phyloP scores from a whole-genome alignment of 1,140 invertebrate species.

The Contarinia nasturtii region DNA sequence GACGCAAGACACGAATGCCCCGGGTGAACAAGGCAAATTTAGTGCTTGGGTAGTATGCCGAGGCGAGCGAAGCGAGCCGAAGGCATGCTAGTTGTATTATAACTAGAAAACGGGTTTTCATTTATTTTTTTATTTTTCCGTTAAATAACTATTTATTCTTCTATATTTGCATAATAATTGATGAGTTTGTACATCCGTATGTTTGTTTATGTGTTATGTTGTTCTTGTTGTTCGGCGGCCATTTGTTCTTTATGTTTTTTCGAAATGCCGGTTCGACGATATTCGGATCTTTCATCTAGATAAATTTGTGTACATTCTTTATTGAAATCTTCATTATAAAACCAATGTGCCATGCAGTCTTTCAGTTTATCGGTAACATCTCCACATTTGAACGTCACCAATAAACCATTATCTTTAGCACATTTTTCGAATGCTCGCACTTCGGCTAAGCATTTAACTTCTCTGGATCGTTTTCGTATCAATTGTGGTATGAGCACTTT shows the following conservation, averaged over 20 bases:
- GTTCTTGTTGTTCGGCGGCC: background rate
- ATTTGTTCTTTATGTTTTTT: constrained; percentile 28
- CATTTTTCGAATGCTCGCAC: constrained; percentile 56
- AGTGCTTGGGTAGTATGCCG: no score
- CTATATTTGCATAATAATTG: no score
- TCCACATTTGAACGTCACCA: constrained; percentile 54
- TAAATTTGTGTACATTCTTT: constrained; percentile 58
- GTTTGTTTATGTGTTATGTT: background rate
- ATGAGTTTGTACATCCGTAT: no score
- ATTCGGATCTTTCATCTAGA: constrained; percentile 60
- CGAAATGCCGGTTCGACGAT: constrained; percentile 53
- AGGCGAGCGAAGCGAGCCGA: no score
- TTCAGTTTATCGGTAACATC: constrained; percentile 45
- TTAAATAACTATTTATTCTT: no score
- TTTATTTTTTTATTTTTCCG: no score
- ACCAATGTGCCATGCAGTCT: constrained; percentile 56
- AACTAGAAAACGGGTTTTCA: no score
- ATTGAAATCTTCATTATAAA: constrained; percentile 50
- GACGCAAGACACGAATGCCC: no score
- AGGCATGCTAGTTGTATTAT: no score
- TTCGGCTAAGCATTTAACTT: constrained; percentile 53
- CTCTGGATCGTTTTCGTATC: constrained; percentile 57
- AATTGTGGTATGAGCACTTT: constrained; percentile 72
- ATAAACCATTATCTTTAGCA: constrained; percentile 42
- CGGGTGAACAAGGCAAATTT: no score